Percentiles rank a stretch among this genome's conserved stretches.
Evolutionary conservation across 1,140 invertebrate species (phyloP).

Genomic region (Drosophila pachea): DNA sequence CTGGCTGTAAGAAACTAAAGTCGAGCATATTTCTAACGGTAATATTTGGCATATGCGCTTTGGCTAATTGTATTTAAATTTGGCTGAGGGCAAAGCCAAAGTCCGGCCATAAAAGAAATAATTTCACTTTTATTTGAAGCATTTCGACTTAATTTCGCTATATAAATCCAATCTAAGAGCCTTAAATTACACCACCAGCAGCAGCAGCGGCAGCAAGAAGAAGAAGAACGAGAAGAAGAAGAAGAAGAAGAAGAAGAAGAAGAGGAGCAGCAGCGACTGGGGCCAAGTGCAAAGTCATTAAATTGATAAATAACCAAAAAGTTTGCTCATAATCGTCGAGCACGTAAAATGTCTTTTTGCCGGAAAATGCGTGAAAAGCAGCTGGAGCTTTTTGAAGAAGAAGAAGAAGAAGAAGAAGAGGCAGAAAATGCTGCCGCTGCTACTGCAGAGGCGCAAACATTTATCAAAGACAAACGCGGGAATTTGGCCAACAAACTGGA

Average conservation of each 20-base stretch:
- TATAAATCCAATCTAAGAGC: conserved; percentile 69
- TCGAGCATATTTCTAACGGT: too few species aligned
- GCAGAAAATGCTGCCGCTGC: conserved; percentile 24
- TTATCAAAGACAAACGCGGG: conserved; percentile 60
- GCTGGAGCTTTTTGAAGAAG: not conserved
- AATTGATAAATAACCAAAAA: conserved; percentile 75
- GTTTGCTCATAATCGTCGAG: conserved; percentile 71
- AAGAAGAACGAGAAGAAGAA: not conserved
- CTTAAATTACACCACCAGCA: conserved; percentile 52
- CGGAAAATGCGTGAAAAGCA: conserved; percentile 26
- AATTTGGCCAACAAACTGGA: conserved; percentile 15
- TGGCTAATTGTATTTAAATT: not conserved
- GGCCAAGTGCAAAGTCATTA: conserved; percentile 62
- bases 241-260: not conserved
- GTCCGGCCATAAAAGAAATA: conserved; percentile 46
- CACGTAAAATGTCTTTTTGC: conserved; percentile 42
- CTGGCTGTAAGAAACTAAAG: too few species aligned
- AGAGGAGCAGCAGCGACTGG: conserved; percentile 1
- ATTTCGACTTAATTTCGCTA: conserved; percentile 53
- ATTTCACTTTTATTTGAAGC: conserved; percentile 48
- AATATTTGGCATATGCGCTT: not conserved
- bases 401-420: not conserved
- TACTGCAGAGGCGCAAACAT: too few species aligned
- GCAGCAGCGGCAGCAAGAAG: conserved; percentile 15
- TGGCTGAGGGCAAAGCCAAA: conserved; percentile 3